These are phyloP conservation scores for Corynorhinus townsendii DNA, from an alignment of 2,113 vertebrate genomes.

Conservation along the genomic window DNA sequence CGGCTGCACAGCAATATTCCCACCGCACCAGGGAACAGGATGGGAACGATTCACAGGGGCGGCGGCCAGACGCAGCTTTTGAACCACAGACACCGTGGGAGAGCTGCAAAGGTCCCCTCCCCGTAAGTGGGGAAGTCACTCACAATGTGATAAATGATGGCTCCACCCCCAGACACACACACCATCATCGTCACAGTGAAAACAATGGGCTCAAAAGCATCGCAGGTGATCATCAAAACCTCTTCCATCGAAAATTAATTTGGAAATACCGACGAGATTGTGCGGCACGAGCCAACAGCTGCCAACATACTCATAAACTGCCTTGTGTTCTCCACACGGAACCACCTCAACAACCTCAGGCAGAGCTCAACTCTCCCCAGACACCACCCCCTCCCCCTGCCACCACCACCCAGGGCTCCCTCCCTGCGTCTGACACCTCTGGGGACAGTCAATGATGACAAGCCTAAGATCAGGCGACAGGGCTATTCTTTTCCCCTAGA, in stretches of 20 bases:
- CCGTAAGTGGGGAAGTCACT: neutral
- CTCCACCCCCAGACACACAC: too few relatives aligned
- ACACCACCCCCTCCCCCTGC: too few relatives aligned
- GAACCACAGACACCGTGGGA: neutral
- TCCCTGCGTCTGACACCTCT: accelerated
- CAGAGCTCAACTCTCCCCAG: neutral
- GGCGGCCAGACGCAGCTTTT: neutral
- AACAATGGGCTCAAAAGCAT: neutral
- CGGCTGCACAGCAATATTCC: accelerated
- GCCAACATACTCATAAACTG: neutral
- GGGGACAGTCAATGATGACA: neutral
- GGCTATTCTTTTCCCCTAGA: neutral
- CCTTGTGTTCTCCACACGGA: neutral
- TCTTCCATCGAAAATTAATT: neutral
- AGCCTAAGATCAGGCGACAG: neutral
- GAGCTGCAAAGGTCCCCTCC: accelerated
- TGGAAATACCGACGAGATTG: neutral
- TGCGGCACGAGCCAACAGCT: neutral
- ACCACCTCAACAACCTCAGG: neutral
- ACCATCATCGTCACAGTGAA: neutral
- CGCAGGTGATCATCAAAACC: neutral
- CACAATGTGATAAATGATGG: neutral
- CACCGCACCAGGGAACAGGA: accelerated
- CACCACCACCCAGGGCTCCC: neutral
- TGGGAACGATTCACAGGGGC: neutral